A percentile compares a stretch with the other conserved stretches of the same genome.
phyloP scores from a whole-genome alignment of 2,113 vertebrate species.

The Caranx ignobilis region DNA sequence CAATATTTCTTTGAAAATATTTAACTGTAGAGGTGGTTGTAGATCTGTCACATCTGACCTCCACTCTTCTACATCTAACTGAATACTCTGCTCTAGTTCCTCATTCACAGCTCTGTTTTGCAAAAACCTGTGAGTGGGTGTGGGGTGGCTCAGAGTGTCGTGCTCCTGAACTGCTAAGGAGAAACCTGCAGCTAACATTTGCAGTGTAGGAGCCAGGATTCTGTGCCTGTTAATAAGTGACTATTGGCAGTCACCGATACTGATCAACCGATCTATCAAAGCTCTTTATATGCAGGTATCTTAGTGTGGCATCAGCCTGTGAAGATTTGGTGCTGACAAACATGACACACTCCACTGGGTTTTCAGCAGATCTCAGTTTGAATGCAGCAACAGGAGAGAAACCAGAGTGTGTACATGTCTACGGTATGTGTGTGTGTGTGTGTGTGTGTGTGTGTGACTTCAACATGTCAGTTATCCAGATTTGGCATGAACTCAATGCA shows the following conservation, averaged over 20 bases:
- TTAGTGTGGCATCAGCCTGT: background rate
- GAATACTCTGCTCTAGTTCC: background rate
- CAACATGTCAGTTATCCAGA: constrained; percentile 32
- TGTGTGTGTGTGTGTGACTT: background rate
- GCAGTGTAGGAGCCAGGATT: background rate
- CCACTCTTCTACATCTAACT: background rate
- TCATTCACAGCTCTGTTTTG: background rate
- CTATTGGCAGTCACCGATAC: background rate
- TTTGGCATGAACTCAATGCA: constrained; percentile 42
- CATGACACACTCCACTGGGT: too few species aligned
- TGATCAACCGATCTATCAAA: background rate
- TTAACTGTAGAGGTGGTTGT: too few species aligned
- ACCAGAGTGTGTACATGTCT: background rate
- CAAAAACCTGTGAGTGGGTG: background rate
- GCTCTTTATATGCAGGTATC: background rate
- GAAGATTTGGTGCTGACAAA: background rate
- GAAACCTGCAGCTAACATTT: too few species aligned
- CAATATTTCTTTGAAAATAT: too few species aligned
- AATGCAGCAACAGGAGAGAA: background rate
- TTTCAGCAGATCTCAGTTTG: background rate
- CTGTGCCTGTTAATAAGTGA: background rate
- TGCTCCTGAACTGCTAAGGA: too few species aligned
- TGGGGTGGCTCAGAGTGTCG: background rate
- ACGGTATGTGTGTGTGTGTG: background rate
- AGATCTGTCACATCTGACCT: too few species aligned